Base-by-base conservation (phyloP, 1,140 invertebrate genomes). In the Nephila pilipes region DNA sequence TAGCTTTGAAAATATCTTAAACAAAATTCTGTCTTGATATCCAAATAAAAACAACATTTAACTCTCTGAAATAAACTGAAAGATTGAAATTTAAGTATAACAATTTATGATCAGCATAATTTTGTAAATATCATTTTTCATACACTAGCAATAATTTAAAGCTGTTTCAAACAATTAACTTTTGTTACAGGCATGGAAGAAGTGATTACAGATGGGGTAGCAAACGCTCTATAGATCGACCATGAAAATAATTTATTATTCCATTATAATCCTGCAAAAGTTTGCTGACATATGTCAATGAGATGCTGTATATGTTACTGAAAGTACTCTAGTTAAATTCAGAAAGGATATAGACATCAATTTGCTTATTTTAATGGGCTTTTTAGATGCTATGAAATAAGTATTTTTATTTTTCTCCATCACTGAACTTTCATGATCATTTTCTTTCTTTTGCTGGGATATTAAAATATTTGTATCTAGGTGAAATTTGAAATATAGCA, bases 101-200 rank as follows among this genome's bases (percentile, higher is more conserved):
- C n/a, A n/a, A n/a, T n/a, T n/a, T n/a, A n/a, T n/a, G n/a, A n/a
- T n/a, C n/a, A n/a, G n/a, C n/a, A n/a, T n/a, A n/a, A n/a, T n/a
- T n/a, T n/a, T n/a, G n/a, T n/a, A n/a, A n/a, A n/a, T n/a, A n/a
- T n/a, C n/a, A n/a, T n/a, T n/a, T 0, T 46, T 10, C 6, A 4
- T 46, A 10, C 46, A 46, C 12, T 6, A 46, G 12, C 46, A 10
- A 46, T 4, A 2, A 46, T 46, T 4, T 46, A 46, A 38, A 46
- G 46, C 4, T 10, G 32, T 79, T 79, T 79, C 5, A 16, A 38
- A 79, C 4, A 8, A 0, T 79, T 38, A 18, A 20, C 25, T 83
- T 83, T 89, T 93, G 88, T 94, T 94, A 85, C 81, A 93, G 87
- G 87, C 87, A 90, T 58, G 87, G 85, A 65, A 93, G 29, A 60